phyloP scores from a whole-genome alignment of 1,140 invertebrate genomes.

The Papilio glaucus region DNA sequence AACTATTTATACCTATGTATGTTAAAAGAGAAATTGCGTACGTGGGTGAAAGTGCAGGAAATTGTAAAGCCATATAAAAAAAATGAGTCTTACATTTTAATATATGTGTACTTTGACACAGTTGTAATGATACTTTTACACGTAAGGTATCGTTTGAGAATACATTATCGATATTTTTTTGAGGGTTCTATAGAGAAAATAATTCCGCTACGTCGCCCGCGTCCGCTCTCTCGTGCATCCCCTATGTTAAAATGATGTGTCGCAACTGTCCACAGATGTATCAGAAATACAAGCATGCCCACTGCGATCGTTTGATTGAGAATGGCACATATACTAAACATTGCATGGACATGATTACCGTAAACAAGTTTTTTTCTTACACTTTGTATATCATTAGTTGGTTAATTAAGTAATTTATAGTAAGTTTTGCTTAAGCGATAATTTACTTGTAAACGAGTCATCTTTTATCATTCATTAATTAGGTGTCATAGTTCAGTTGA shows the following conservation, averaged over 20 bases:
- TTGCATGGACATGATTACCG: conserved; percentile 72
- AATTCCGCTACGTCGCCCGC: conserved; percentile 13
- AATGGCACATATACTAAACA: conserved; percentile 66
- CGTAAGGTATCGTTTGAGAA: not conserved
- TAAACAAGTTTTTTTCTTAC: conserved; percentile 53
- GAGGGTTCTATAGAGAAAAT: too few relatives aligned
- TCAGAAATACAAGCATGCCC: conserved; percentile 74
- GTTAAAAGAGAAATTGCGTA: conserved; percentile 3
- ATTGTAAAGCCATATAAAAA: not conserved
- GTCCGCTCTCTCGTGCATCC: conserved; percentile 17
- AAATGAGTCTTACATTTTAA: conserved; percentile 1
- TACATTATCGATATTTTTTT: not conserved
- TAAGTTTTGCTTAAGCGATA: conserved; percentile 22
- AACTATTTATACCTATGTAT: not conserved
- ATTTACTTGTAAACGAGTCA: not conserved
- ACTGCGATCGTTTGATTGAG: conserved; percentile 70
- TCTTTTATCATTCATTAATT: conserved; percentile 14
- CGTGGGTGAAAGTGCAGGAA: conserved; percentile 25
- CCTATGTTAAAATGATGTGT: conserved; percentile 27
- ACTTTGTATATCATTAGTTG: not conserved
- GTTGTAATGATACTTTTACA: not conserved
- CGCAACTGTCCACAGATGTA: conserved; percentile 66
- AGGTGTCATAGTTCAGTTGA: conserved; percentile 12
- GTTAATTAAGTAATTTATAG: not conserved
- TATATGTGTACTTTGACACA: not conserved